phyloP scores from a whole-genome alignment of 2,888 invertebrate genomes.

The Suillia variegata region DNA sequence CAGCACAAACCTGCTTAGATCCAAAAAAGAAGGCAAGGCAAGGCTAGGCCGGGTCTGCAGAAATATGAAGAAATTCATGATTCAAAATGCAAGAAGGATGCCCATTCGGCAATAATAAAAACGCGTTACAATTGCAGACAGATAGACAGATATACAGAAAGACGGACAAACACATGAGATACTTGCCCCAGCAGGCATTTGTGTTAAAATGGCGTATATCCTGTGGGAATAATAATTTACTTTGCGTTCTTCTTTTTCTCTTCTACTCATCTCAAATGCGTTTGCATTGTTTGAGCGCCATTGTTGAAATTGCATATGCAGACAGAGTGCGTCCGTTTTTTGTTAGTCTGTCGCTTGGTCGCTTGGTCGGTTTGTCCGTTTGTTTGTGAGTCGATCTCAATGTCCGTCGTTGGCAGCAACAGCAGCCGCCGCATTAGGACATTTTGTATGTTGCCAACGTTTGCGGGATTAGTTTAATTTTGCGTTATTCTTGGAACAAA shows the following conservation, averaged over 20 bases:
- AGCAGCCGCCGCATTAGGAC: not conserved
- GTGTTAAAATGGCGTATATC: constrained; percentile 44
- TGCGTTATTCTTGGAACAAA: constrained; percentile 2
- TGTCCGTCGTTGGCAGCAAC: not conserved
- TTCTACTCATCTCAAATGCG: not conserved
- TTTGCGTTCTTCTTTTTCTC: not conserved
- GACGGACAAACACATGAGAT: not conserved
- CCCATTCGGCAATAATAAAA: not conserved
- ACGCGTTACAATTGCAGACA: not conserved
- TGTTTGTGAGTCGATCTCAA: no score
- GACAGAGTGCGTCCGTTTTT: not conserved
- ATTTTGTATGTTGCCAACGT: constrained; percentile 16
- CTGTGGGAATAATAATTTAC: constrained; percentile 47
- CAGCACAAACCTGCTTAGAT: not conserved
- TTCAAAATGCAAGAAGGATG: not conserved
- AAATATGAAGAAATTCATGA: not conserved
- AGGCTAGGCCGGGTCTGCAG: not conserved
- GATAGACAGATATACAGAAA: not conserved
- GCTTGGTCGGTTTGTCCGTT: not conserved
- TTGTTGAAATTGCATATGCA: not conserved
- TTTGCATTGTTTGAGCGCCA: not conserved
- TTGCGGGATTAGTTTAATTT: constrained; percentile 21
- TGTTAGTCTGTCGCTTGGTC: constrained; percentile 1
- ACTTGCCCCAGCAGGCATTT: not conserved
- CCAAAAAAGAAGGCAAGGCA: no score